These are phyloP conservation scores for Cyphomyrus plagiostoma DNA, from an alignment of 2,113 vertebrate genomes.

Conservation along the genomic window DNA sequence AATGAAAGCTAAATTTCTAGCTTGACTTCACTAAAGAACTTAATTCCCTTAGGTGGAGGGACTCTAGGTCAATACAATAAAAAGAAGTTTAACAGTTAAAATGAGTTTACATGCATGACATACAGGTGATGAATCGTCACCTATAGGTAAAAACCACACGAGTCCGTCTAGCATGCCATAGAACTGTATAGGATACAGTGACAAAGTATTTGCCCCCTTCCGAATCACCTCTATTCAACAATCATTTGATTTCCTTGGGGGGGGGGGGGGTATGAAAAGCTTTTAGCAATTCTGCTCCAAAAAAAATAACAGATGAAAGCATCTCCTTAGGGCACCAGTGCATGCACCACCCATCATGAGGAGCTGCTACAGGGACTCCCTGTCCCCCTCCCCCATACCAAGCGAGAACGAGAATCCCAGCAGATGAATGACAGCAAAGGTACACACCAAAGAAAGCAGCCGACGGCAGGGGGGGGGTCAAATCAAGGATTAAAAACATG, in stretches of 20 bases:
- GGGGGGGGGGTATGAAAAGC: not conserved
- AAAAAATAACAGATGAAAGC: not conserved
- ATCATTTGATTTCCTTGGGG: not conserved
- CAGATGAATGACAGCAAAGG: not conserved
- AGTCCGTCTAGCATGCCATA: not conserved
- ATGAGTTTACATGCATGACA: not conserved
- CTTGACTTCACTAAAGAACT: not conserved
- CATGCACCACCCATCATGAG: not conserved
- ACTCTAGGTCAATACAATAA: not conserved
- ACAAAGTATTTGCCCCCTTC: not conserved
- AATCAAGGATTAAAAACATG: no score
- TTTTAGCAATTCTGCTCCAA: not conserved
- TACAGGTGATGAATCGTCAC: not conserved
- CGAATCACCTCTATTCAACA: no score
- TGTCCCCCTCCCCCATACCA: no score
- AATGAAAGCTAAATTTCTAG: not conserved
- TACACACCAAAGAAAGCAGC: not conserved
- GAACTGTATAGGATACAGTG: not conserved
- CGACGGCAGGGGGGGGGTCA: not conserved
- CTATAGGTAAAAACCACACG: not conserved
- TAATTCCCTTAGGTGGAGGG: no score
- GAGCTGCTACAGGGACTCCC: not conserved
- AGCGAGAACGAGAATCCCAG: not conserved
- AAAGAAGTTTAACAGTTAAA: not conserved
- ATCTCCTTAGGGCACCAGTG: not conserved